A percentile compares a stretch with the other conserved stretches of the same genome.
Evolutionary conservation across 2,797 vertebrate species (phyloP).

Genomic region (Tiaroga cobitis): DNA sequence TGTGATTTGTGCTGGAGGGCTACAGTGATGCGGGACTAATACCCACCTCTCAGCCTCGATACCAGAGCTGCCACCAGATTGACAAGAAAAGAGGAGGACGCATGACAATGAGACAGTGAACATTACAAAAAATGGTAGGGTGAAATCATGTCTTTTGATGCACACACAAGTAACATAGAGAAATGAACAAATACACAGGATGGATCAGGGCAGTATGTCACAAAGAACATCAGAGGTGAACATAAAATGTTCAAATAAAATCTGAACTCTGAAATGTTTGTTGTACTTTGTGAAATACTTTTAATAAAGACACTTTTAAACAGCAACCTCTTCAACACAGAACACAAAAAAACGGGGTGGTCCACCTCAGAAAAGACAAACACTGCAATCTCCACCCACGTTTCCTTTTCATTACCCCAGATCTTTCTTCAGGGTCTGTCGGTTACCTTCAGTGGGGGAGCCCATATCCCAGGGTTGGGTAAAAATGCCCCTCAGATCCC

Average conservation of each 20-base stretch:
- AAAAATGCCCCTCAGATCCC: constrained; percentile 84
- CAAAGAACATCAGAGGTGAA: constrained; percentile 5
- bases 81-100: constrained; percentile 49
- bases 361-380: constrained; percentile 31
- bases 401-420: constrained; percentile 35
- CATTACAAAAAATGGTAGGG: constrained; percentile 53
- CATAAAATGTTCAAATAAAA: background rate
- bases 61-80: constrained; percentile 73
- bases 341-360: constrained; percentile 5
- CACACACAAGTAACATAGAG: constrained; percentile 36
- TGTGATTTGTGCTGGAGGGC: constrained; percentile 14
- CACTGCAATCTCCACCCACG: constrained; percentile 32
- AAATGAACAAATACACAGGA: constrained; percentile 24
- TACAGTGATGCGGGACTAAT: constrained; percentile 41
- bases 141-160: constrained; percentile 1
- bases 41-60: constrained; percentile 79
- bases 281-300: constrained; percentile 35
- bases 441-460: constrained; percentile 80
- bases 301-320: background rate
- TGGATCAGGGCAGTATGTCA: constrained; percentile 31
- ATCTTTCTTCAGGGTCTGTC: constrained; percentile 56
- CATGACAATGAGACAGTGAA: constrained; percentile 56
- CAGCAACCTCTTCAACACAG: constrained; percentile 8
- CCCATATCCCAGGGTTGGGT: constrained; percentile 80
- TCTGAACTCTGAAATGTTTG: background rate